Evolutionary conservation across 1,140 invertebrate genomes (phyloP).

Genomic region (Apis cerana): DNA sequence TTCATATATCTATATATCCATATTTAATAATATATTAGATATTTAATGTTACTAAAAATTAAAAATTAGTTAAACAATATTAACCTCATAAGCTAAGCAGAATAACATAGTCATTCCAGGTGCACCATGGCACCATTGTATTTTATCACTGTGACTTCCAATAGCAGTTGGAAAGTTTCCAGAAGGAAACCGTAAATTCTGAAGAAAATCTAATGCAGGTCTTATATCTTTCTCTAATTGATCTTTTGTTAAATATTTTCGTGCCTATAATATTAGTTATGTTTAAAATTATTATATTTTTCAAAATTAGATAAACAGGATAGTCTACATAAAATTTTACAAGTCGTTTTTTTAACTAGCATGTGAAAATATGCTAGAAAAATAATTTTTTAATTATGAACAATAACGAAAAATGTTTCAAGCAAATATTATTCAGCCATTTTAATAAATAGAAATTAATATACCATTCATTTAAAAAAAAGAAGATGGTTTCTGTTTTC

Average conservation of each 20-base stretch:
- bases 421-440: no score
- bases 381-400: no score
- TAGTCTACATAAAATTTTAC: no score
- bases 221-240: conserved; percentile 83
- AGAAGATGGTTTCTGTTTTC: no score
- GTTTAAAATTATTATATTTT: conserved; percentile 5
- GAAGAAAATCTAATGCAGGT: conserved; percentile 86
- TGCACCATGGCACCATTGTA: conserved; percentile 98
- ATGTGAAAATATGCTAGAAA: no score
- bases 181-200: conserved; percentile 84
- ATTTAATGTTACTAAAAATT: conserved; percentile 23
- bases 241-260: conserved; percentile 80
- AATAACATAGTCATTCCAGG: conserved; percentile 92
- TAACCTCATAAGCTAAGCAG: conserved; percentile 88
- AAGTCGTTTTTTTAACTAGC: no score
- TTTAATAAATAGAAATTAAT: no score
- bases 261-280: conserved; percentile 76
- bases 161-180: conserved; percentile 94
- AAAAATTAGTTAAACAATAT: conserved; percentile 32
- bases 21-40: background rate
- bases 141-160: conserved; percentile 86
- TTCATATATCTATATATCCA: conserved; percentile 82
- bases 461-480: no score
- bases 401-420: no score
- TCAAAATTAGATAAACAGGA: background rate